Base-by-base conservation (phyloP, 2,797 vertebrate genomes). In the Sardinella longiceps region DNA sequence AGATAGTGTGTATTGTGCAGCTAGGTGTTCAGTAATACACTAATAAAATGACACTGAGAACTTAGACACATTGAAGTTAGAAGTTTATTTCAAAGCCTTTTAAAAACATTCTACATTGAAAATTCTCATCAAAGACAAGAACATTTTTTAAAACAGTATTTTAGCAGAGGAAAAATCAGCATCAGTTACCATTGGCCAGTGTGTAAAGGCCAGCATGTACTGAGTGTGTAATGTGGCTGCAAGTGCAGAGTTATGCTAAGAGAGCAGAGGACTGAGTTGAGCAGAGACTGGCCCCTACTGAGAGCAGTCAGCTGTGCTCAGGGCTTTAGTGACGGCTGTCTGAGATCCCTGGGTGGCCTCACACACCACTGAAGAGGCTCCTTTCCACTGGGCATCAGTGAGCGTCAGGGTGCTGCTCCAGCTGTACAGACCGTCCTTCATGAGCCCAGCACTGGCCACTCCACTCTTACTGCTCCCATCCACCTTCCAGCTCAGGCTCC, bases 401-500 rank as follows among this genome's bases (percentile, higher is more conserved):
- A 92, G 90, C 53, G 80, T 92, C 88, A 93, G 85, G 87, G 87
- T 91, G 89, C 91, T 93, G 91, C 86, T 91, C 90, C 89, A 88
- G 88, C 89, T 90, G 92, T 91, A 93, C 84, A 15, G 87, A 81
- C 89, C 89, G 58, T 89, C 87, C 0, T 45, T 63, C 83, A 84
- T 85, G 28, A 12, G 77, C 28, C 88, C 90, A 77, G 18, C 9
- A 46, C 83, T 87, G 60, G 74, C 89, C 81, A 60, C 90, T 2
- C 83, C 85, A 84, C 74, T 85, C 74, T 12, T 85, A 81, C 83
- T 80, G 46, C 46, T 81, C 45, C 82, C 85, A 77, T 86, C 87
- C 90, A 92, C 85, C 87, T 87, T 91, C 91, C 91, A 93, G 87
- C 84, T 87, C 87, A 92, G 90, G n/a, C 28, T 91, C 91, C 92